Conservation (phyloP, 2,113 vertebrate species). For the Rhodinocichla rosea region DNA sequence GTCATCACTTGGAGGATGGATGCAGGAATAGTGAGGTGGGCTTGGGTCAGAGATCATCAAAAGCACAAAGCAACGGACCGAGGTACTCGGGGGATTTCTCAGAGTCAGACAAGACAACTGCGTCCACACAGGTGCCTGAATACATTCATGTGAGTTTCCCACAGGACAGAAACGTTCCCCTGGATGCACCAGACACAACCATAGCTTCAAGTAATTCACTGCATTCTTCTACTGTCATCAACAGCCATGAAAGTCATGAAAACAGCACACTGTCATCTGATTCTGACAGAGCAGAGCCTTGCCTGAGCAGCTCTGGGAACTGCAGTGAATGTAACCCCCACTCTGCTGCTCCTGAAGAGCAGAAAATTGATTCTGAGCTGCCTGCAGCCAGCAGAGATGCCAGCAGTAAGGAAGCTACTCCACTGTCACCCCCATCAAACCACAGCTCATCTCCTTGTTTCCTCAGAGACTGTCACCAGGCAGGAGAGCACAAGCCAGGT, state of each 20-base stretch:
- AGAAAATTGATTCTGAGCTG: not conserved
- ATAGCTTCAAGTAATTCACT: not conserved
- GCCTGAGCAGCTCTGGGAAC: not conserved
- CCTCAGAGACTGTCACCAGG: constrained; percentile 33
- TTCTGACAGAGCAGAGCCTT: constrained; percentile 12
- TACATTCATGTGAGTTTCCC: constrained; percentile 63
- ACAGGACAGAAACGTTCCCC: not conserved
- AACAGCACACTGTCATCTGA: not conserved
- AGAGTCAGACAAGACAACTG: constrained; percentile 61
- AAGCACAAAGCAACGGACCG: constrained; percentile 77
- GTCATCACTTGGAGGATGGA: constrained; percentile 49
- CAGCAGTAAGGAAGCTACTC: constrained; percentile 34
- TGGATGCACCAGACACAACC: not conserved
- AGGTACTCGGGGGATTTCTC: constrained; percentile 16
- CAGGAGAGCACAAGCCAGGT: constrained; percentile 1
- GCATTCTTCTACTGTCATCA: not conserved
- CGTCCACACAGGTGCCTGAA: constrained; percentile 75
- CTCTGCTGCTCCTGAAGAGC: not conserved
- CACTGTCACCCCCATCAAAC: constrained; percentile 46
- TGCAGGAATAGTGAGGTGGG: not conserved
- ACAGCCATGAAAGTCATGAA: not conserved
- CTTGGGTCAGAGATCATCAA: constrained; percentile 24
- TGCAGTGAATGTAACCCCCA: constrained; percentile 2
- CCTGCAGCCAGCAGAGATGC: constrained; percentile 43
- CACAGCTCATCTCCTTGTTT: constrained; percentile 16